Evolutionary conservation across 2,888 invertebrate species (phyloP), one percentile per base, ranked within the genome.

Genomic region (Volucella bombylans): DNA sequence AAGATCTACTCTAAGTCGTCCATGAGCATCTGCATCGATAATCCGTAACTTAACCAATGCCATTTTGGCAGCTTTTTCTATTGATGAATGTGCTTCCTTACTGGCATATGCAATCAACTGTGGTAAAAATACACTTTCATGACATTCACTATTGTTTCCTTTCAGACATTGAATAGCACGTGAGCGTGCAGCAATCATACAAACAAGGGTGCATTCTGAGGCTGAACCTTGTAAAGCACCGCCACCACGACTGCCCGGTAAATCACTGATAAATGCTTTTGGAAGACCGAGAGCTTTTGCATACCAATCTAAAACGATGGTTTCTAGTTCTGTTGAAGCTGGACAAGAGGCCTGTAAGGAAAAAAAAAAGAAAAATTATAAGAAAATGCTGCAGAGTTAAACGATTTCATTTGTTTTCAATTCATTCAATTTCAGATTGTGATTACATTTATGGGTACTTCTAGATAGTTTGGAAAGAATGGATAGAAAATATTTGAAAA

Each of bases 161-260:
- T 95, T 95, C n/a, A 96, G 91, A 82, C 93, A 92, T 80, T 93
- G 93, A 62, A 96, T 95, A n/a, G 95, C 94, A 86, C 95, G 94
- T 10, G 94, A 94, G 55, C 96, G 92, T 0, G 96, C 96, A 0
- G 96, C 96, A 18, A 97, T 91, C 93, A 97, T 94, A 38, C 94
- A 94, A 9, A 96, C 96, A 4, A 97, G 92, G 10, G 96, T 94
- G 89, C 96, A 96, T 89, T 97, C 97, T 64, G 96, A 96, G 3
- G 97, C 96, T 0, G 96, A 96, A 0, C 96, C 95, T 92, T 96
- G 96, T 50, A 97, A 94, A 0, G 96, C 96, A 6, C 97, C 97
- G 8, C 97, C 97, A 4, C 96, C 96, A 11, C 93, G 92, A 87
- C 91, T 90, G 62, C 90, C 91, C 0, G 91, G 90, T 31, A 89